These are phyloP conservation scores for Pseudois nayaur DNA, from an alignment of 2,113 vertebrate genomes.

Conservation along the genomic window DNA sequence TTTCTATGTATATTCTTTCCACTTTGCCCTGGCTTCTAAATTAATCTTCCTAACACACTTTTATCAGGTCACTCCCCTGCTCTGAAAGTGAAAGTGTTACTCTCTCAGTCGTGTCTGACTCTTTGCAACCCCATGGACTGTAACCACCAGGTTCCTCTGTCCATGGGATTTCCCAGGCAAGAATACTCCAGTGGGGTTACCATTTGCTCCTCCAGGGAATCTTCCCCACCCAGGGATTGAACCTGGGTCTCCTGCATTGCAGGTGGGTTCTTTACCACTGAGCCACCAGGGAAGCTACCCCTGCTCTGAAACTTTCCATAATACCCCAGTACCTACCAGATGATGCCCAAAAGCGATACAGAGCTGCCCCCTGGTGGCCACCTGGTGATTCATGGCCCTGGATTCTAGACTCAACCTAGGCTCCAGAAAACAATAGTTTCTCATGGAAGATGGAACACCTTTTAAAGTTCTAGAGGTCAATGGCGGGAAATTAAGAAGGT, in stretches of 20 bases:
- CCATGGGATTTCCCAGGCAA: background rate
- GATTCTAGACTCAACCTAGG: background rate
- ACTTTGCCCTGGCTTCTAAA: background rate
- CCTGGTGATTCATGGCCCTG: background rate
- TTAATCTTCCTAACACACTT: background rate
- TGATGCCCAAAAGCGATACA: slow-evolving; percentile 10
- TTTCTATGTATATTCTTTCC: background rate
- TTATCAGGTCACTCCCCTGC: background rate
- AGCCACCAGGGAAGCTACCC: background rate
- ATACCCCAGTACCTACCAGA: slow-evolving; percentile 1
- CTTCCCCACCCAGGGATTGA: background rate
- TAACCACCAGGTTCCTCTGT: background rate
- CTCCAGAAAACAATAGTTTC: background rate
- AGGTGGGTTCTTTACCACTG: background rate
- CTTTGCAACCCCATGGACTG: background rate
- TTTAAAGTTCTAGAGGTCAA: background rate
- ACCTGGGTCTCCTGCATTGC: background rate
- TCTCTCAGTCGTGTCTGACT: accelerated
- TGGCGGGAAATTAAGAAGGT: background rate
- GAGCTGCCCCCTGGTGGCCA: slow-evolving; percentile 57
- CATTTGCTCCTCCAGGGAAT: background rate
- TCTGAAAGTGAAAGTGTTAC: background rate
- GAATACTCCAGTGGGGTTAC: background rate
- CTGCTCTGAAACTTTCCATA: background rate
- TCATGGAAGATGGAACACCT: background rate